phyloP scores from a whole-genome alignment of 2,888 invertebrate genomes.

The Rhabditophanes sp. region DNA sequence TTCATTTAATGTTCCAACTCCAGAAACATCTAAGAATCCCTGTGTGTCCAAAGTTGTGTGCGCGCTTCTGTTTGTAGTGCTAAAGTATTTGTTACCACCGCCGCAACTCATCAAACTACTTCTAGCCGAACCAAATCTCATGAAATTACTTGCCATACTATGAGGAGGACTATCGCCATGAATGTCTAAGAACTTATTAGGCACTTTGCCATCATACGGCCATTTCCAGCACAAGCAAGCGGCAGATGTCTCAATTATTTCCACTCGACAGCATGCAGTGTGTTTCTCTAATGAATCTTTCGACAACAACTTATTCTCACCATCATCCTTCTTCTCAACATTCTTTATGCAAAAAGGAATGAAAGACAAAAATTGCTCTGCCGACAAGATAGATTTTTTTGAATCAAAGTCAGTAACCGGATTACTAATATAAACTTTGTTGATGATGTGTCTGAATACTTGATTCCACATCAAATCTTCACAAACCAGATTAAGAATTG shows the following conservation, averaged over 20 bases:
- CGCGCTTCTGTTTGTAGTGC: constrained; percentile 10
- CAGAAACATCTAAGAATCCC: too few species aligned
- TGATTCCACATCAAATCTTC: constrained; percentile 88
- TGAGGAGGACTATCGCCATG: too few species aligned
- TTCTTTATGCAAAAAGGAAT: constrained; percentile 14
- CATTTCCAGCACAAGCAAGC: too few species aligned
- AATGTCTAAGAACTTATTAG: too few species aligned
- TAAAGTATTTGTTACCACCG: constrained; percentile 27
- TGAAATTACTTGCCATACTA: too few species aligned
- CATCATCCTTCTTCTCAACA: too few species aligned
- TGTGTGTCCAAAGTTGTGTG: too few species aligned
- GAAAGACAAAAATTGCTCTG: constrained; percentile 11
- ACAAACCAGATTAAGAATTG: constrained; percentile 73
- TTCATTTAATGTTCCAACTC: constrained; percentile 11
- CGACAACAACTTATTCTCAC: too few species aligned
- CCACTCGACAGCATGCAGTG: too few species aligned
- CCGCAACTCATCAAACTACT: constrained; percentile 26
- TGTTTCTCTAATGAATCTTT: too few species aligned
- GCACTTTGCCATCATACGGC: too few species aligned
- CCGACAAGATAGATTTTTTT: constrained; percentile 13
- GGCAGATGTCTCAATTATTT: too few species aligned
- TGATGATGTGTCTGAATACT: constrained; percentile 58
- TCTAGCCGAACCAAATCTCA: constrained; percentile 30
- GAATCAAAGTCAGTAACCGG: constrained; percentile 9
- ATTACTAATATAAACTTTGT: constrained; percentile 2